Base-by-base conservation (phyloP, 1,140 invertebrate genomes). In the Scaptomyza montana region DNA sequence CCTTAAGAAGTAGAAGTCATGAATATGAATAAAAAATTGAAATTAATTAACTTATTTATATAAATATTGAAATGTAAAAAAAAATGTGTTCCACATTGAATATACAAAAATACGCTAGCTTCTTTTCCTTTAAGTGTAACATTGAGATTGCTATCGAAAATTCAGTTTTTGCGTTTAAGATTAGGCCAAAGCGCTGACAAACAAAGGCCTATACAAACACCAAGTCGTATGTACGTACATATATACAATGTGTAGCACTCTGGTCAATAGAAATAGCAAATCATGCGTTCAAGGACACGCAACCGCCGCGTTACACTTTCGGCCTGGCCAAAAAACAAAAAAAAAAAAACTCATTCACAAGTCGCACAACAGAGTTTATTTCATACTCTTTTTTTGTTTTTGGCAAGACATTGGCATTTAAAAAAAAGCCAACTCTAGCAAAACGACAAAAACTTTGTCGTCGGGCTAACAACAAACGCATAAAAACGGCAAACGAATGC, bases 351-450 rank as follows among this genome's bases (percentile, higher is more conserved):
- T 89, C 84, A 87, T 87, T 87, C 84, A 87, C 84, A 85, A 84
- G 59, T 55, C 61, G 74, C 67, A 73, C 45, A 65, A 12, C 64
- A 68, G 36, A 45, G 21, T 25, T 25, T 25, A 25, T 25, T 25
- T 25, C 21, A 3, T 2, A 25, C 21, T 25, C 21, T 25, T 84
- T 4, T 43, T 43, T n/a, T 43, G 10, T 87, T 80, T 80, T 71
- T 84, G 84, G 79, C 79, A 89, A 87, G 84, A 89, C 84, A 87
- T 87, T 87, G 84, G 84, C 84, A 87, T 87, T 87, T 87, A 87
- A 89, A 79, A 45, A 61, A 62, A 25, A 25, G 21, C 21, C 21
- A 25, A 25, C 21, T 25, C 21, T 25, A 25, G 21, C 21, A 25
- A 62, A 62, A 16, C 47, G 16, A 7, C 49, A 63, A 55, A 53